Conservation (phyloP, 1,140 invertebrate species). For the Drosophila oshimai region DNA sequence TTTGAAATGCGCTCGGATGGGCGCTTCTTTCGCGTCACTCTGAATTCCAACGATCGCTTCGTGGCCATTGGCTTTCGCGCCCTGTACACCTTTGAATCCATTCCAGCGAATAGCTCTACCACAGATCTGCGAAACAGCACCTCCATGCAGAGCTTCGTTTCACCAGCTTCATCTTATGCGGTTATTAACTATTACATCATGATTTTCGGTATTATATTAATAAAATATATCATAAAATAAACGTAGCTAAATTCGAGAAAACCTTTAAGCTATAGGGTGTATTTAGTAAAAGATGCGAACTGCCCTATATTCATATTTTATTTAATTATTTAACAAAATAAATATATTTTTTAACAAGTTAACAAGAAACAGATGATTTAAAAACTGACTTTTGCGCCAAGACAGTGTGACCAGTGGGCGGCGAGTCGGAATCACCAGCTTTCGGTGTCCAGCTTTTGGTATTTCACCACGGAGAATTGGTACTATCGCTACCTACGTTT, state of each 20-base stretch:
- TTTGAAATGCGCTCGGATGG: conserved; percentile 93
- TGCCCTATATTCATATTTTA: too few relatives aligned
- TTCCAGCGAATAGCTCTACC: conserved; percentile 8
- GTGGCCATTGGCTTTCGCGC: conserved; percentile 97
- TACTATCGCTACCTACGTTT: too few relatives aligned
- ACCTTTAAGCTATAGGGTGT: not conserved
- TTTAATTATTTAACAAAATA: too few relatives aligned
- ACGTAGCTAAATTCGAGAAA: not conserved
- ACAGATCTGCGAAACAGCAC: conserved; percentile 62
- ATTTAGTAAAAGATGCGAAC: not conserved
- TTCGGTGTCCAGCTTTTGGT: too few relatives aligned
- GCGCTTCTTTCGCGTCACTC: conserved; percentile 96
- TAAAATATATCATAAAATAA: not conserved
- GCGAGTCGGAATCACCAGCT: too few relatives aligned
- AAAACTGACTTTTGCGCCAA: too few relatives aligned
- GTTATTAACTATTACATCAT: not conserved
- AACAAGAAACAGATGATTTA: too few relatives aligned
- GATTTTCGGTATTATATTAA: not conserved
- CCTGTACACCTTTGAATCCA: conserved; percentile 89
- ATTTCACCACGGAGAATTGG: too few relatives aligned
- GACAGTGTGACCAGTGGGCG: too few relatives aligned
- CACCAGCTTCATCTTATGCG: not conserved
- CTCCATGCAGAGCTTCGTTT: conserved; percentile 71
- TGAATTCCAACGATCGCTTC: conserved; percentile 95
- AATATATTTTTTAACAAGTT: too few relatives aligned